phyloP scores from a whole-genome alignment of 2,797 vertebrate species.

The Microctenopoma stevenorrisi region DNA sequence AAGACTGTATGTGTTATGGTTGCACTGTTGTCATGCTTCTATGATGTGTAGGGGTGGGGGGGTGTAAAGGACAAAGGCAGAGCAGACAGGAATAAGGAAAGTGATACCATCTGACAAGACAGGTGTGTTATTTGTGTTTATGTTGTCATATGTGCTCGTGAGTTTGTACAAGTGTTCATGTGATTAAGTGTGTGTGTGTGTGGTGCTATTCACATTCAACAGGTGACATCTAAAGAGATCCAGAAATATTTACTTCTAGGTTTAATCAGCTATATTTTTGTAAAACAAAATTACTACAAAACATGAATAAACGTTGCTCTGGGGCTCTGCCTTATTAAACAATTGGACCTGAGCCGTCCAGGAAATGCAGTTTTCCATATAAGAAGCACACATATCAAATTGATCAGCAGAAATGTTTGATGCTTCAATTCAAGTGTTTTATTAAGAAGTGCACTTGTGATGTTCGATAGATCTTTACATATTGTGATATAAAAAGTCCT shows the following conservation, averaged over 20 bases:
- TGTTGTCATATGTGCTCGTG: not conserved
- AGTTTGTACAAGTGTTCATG: not conserved
- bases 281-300: conserved; percentile 10
- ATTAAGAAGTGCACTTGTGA: not conserved
- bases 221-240: not conserved
- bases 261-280: conserved; percentile 2
- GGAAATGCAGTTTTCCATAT: not conserved
- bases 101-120: not conserved
- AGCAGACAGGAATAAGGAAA: not conserved
- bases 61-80: not conserved
- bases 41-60: not conserved
- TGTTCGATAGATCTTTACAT: too few species aligned
- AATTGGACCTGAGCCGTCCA: conserved; percentile 30
- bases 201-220: not conserved
- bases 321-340: conserved; percentile 19
- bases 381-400: conserved; percentile 1
- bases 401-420: not conserved
- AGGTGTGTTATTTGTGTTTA: conserved; percentile 5
- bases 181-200: not conserved
- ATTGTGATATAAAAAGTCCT: too few species aligned
- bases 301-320: conserved; percentile 25
- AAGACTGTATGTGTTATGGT: not conserved
- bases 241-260: not conserved
- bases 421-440: not conserved
- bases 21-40: conserved; percentile 21